Conservation (phyloP, 92 coral and sea anemone species). For the Phymanthus crucifer region DNA sequence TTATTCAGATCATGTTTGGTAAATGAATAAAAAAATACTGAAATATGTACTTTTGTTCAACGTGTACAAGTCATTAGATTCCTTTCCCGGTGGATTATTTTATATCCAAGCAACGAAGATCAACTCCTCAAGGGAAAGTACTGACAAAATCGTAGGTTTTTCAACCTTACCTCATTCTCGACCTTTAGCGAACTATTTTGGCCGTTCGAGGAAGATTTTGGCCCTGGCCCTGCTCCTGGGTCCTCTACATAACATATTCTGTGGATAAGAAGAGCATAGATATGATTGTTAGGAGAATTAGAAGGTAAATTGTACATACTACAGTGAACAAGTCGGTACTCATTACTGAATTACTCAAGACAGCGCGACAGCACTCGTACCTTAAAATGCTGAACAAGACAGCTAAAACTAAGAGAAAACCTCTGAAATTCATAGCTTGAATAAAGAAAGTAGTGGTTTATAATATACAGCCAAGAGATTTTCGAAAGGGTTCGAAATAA, state of each 20-base stretch:
- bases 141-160: neutral
- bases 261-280: slow-evolving; percentile 1
- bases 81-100: neutral
- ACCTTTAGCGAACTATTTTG: neutral
- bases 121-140: neutral
- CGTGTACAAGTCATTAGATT: neutral
- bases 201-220: slow-evolving; percentile 2
- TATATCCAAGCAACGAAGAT: neutral
- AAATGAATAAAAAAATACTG: neutral
- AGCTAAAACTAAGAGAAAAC: slow-evolving; percentile 20
- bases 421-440: slow-evolving; percentile 10
- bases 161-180: slow-evolving; percentile 15
- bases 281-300: neutral
- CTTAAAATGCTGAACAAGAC: slow-evolving; percentile 32
- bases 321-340: slow-evolving; percentile 16
- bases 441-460: neutral
- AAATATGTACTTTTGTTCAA: neutral
- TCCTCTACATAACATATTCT: slow-evolving; percentile 24
- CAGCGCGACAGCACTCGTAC: slow-evolving; percentile 5
- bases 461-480: slow-evolving; percentile 6
- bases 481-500: slow-evolving; percentile 34
- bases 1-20: neutral
- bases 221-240: neutral
- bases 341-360: neutral
- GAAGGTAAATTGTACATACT: neutral